A percentile compares a stretch with the other conserved stretches of the same genome.
Conservation (phyloP, 30 jellyfish, hydroid and myxozoan species). For the Pelagia noctiluca region DNA sequence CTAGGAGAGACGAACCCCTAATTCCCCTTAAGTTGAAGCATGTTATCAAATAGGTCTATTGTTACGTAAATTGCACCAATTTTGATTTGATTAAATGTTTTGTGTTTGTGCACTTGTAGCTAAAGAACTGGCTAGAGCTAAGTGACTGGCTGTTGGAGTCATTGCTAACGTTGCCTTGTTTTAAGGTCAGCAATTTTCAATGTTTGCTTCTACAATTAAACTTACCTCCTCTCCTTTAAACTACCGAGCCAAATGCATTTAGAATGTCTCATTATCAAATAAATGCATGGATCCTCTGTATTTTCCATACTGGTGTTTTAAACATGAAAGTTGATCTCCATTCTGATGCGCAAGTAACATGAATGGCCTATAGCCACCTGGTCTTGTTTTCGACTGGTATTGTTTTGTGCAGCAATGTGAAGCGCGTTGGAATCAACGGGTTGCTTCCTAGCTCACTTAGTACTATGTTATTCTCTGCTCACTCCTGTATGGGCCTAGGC, state of each 20-base stretch:
- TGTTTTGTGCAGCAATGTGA: conserved; percentile 9
- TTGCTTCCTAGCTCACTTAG: conserved; percentile 1
- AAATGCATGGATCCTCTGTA: too few relatives aligned
- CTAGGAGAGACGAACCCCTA: too few relatives aligned
- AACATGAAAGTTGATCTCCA: conserved; percentile 20
- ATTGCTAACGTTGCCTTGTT: conserved; percentile 71
- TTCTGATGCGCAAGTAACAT: conserved; percentile 18
- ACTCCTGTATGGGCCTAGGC: not conserved
- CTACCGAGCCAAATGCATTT: not conserved
- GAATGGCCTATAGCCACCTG: conserved; percentile 41
- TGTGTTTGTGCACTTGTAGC: conserved; percentile 70
- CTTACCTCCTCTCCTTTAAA: not conserved
- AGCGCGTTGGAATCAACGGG: conserved; percentile 36
- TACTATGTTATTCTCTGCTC: not conserved
- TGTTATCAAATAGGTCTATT: too few relatives aligned
- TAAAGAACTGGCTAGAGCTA: conserved; percentile 75
- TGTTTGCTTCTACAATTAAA: not conserved
- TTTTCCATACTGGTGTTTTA: too few relatives aligned
- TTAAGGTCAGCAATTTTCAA: conserved; percentile 78
- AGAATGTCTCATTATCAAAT: too few relatives aligned
- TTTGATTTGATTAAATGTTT: not conserved
- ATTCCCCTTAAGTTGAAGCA: too few relatives aligned
- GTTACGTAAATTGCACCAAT: not conserved
- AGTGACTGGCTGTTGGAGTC: conserved; percentile 87
- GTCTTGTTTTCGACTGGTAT: conserved; percentile 34